Conservation (phyloP, 2,113 vertebrate genomes). For the Chlamydotis undulata region DNA sequence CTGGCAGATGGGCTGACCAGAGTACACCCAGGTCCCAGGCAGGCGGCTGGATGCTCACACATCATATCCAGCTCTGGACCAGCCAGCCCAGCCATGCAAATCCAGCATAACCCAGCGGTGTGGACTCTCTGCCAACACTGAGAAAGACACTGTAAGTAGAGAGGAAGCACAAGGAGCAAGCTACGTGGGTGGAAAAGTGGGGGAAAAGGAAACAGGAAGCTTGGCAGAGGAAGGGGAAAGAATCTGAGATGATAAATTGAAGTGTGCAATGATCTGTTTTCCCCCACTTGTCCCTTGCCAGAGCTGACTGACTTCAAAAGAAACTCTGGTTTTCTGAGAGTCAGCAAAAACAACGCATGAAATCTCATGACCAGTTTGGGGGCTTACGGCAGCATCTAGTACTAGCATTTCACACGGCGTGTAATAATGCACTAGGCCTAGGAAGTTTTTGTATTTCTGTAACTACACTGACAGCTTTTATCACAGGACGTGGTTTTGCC, state of each 20-base stretch:
- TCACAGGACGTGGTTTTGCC: fast-evolving
- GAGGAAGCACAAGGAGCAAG: neutral
- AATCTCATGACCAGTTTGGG: neutral
- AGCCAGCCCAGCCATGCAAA: neutral
- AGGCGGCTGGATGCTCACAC: neutral
- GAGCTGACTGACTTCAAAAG: neutral
- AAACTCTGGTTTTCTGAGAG: neutral
- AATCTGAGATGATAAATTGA: neutral
- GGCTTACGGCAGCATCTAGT: neutral
- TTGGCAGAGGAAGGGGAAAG: neutral
- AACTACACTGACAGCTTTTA: neutral
- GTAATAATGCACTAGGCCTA: neutral
- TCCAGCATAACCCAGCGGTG: fast-evolving
- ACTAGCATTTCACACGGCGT: neutral
- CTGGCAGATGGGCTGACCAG: neutral
- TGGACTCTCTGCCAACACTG: neutral
- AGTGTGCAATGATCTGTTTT: neutral
- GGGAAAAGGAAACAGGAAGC: neutral
- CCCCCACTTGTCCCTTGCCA: neutral
- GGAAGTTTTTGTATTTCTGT: neutral
- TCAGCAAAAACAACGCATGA: neutral
- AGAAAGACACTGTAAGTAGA: fast-evolving
- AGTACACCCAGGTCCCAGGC: neutral
- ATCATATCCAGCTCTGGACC: neutral
- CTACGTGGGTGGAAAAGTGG: neutral